Evolutionary conservation across 2,113 vertebrate genomes (phyloP), one percentile per base, ranked within the genome.

Genomic region (Bombycilla garrulus): DNA sequence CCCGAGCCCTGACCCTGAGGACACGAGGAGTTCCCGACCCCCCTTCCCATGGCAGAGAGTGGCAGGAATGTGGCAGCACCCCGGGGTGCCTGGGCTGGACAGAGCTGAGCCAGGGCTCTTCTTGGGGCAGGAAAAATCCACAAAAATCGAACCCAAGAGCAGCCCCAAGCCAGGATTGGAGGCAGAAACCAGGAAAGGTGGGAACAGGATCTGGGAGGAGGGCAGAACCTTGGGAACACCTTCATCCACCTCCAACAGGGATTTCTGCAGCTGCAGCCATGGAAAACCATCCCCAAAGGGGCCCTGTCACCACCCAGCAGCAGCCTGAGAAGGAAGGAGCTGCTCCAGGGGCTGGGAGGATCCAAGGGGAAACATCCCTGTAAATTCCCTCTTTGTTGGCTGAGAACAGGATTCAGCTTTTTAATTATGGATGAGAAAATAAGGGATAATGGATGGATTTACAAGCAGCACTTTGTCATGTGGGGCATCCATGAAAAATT

Each of bases 401-500:
- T 3, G 47, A 77, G 80, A 11, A 33, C 79, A 42, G 69, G 45
- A 72, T 11, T 60, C 14, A 6, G 71, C 2, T 0, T 18, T 58
- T 90, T 81, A 88, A 83, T 95, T 86, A 88, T 83, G 82, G 8
- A 86, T 93, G 77, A 51, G 67, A 86, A 93, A 93, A 94, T 73
- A 56, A 92, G 64, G 64, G 76, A 62, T 73, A 86, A 92, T 66
- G 33, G 56, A n/a, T 66, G 71, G 70, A 51, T 94, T 93, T 92
- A 92, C 92, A 86, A 62, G 86, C 67, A 90, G 90, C 42, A 35
- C 35, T 90, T 95, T 95, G 91, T 92, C 83, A 88, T 77, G 10
- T 64, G 40, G 64, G 64, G 26, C 12, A 6, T 16, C 47, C 45
- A 90, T 92, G 44, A 92, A 96, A 95, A 81, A 92, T 86, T 92